phyloP scores from a whole-genome alignment of 2,888 invertebrate species.

The Panzeria rudis region DNA sequence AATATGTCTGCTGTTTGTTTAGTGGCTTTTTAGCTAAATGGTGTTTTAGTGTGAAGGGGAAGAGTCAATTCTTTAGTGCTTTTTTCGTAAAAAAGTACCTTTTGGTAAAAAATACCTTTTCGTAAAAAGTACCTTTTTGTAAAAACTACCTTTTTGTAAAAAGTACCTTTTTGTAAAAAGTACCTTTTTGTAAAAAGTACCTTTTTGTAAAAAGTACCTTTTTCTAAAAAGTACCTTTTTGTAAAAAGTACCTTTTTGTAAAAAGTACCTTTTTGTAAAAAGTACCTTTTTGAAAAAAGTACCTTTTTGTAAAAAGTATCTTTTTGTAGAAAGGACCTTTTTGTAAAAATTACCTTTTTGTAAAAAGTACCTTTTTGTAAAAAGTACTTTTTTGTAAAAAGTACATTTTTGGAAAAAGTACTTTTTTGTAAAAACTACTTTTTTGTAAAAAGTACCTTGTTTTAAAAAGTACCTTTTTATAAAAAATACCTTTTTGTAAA shows the following conservation, averaged over 20 bases:
- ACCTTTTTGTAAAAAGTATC: neutral
- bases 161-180: neutral
- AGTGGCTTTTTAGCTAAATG: conserved; percentile 37
- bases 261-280: no score
- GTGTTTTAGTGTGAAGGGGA: neutral
- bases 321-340: neutral
- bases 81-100: neutral
- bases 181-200: neutral
- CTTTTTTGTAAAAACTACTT: neutral
- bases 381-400: no score
- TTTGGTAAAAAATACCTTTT: neutral
- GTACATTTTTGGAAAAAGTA: neutral
- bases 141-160: neutral
- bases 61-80: conserved; percentile 1
- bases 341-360: no score
- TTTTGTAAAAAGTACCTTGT: neutral
- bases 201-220: neutral
- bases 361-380: no score
- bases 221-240: no score
- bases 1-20: conserved; percentile 66
- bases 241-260: no score
- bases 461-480: neutral
- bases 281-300: neutral
- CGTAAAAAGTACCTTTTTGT: no score
- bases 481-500: neutral